Evolutionary conservation across 2,888 invertebrate genomes (phyloP), one percentile per base, ranked within the genome.

Genomic region (Drosophila kanekoi): DNA sequence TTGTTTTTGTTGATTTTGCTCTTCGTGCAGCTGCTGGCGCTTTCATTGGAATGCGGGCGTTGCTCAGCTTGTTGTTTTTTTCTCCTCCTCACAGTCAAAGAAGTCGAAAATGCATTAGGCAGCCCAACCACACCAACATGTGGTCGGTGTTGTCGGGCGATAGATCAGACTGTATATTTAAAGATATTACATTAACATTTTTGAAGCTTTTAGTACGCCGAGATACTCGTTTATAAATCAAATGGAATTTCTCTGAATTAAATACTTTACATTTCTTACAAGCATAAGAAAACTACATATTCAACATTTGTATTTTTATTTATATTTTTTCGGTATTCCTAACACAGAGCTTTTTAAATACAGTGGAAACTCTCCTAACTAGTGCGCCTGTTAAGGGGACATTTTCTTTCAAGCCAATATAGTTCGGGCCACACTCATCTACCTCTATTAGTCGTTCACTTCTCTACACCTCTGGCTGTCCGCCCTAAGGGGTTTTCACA

Each of bases 21-120:
- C 57, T 65, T 79, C 74, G 70, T 76, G 86, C 81, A 74, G 84
- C 84, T 83, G 83, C 77, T 72, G 84, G 86, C 84, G 84, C 84
- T 86, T 85, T 86, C 84, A 67, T 84, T 65, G 84, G 86, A 85
- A 85, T 84, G 83, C 83, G 85, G 79, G 81, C 81, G 81, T 79
- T 81, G 73, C 80, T 80, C 59, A 70, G 67, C 62, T 79, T 77
- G 67, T 77, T 67, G 68, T 66, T 65, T 41, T 60, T 47, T 49
- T 63, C 65, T 28, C 28, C 28, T 28, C 28, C 28, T 35, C 23
- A 43, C 32, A 44, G 51, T 32, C 53, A 20, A 32, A 61, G 43
- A 60, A 54, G 72, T 48, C 44, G 67, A 47, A 75, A 82, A 80
- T 82, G 82, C 85, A 84, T 83, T 83, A 72, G 83, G 63, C 66